Conservation (phyloP, 1,140 invertebrate genomes). For the Drosophila quadrilineata region DNA sequence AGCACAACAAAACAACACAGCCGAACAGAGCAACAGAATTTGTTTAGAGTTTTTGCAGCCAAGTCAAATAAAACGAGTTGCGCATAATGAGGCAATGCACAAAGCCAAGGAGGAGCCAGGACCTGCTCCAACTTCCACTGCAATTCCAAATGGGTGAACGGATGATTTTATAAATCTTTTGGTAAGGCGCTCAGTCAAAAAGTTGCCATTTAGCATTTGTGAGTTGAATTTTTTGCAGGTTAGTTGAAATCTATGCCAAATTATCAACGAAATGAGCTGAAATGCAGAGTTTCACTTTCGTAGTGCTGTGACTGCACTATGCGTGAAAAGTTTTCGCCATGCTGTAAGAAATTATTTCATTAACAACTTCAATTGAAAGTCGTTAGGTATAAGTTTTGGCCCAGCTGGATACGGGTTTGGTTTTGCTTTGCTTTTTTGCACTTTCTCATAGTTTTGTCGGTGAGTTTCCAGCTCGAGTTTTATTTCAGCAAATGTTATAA, state of each 20-base stretch:
- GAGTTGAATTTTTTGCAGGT: constrained; percentile 14
- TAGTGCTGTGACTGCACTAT: constrained; percentile 6
- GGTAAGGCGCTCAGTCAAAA: constrained; percentile 31
- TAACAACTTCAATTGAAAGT: constrained; percentile 73
- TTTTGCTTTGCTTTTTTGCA: background rate
- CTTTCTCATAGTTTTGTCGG: background rate
- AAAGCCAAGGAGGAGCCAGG: constrained; percentile 27
- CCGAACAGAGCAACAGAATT: constrained; percentile 35
- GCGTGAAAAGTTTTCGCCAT: constrained; percentile 36
- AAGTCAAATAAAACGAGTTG: constrained; percentile 76
- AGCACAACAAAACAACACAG: constrained; percentile 12
- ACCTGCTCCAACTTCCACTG: background rate
- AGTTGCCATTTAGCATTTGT: constrained; percentile 10
- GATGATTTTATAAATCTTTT: constrained; percentile 58
- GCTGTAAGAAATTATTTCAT: constrained; percentile 72
- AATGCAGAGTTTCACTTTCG: constrained; percentile 72
- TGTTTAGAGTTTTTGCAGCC: constrained; percentile 68
- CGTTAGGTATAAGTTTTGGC: constrained; percentile 50
- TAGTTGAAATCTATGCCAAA: constrained; percentile 68
- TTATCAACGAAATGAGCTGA: constrained; percentile 58
- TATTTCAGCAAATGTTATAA: constrained; percentile 67
- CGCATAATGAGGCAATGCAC: constrained; percentile 77
- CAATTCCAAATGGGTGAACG: no score
- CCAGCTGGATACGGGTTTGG: constrained; percentile 24
- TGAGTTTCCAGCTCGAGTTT: constrained; percentile 54